Evolutionary conservation across 2,888 invertebrate species (phyloP), one percentile per base, ranked within the genome.

Genomic region (Palloptera scutellata): DNA sequence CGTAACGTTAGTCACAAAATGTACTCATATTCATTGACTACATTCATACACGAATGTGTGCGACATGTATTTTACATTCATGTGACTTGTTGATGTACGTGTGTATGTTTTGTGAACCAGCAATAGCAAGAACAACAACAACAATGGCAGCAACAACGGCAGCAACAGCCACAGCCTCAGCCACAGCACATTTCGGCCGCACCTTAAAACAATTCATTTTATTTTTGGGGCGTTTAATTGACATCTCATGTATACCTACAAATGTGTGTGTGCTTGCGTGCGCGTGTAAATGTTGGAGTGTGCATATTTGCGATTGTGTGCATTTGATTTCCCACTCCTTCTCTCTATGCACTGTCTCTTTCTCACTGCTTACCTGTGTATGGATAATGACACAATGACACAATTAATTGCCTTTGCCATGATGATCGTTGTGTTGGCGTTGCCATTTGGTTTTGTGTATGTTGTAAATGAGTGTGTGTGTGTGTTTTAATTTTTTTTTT

Each of bases 141-240:
- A 30, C 2, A 30, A n/a, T n/a, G n/a, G n/a, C 30, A 30, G 30
- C 30, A 30, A 30, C 6, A 30, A 6, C 30, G 6, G 6, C 30
- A 4, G 6, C 30, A 30, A 30, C 30, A 30, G 6, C 30, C 2
- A 30, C 2, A 30, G n/a, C n/a, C n/a, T n/a, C n/a, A n/a, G n/a
- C n/a, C n/a, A 3, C n/a, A 48, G 48, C n/a, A 8, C 17, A 51
- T 40, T 48, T 54, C 69, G 71, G 69, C 78, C 75, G 75, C 69
- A 48, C 60, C 48, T 48, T 19, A 41, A 60, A 20, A 42, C 42
- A 59, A 45, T 19, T 48, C 48, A 45, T 60, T 60, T 60, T 60
- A 60, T 60, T 19, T 45, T 60, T 45, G 60, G 45, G 60, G 45
- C 19, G 43, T 60, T 60, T 60, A 60, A 60, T 60, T 73, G 78